phyloP scores from a whole-genome alignment of 2,113 vertebrate species.

The Erinaceus europaeus region DNA sequence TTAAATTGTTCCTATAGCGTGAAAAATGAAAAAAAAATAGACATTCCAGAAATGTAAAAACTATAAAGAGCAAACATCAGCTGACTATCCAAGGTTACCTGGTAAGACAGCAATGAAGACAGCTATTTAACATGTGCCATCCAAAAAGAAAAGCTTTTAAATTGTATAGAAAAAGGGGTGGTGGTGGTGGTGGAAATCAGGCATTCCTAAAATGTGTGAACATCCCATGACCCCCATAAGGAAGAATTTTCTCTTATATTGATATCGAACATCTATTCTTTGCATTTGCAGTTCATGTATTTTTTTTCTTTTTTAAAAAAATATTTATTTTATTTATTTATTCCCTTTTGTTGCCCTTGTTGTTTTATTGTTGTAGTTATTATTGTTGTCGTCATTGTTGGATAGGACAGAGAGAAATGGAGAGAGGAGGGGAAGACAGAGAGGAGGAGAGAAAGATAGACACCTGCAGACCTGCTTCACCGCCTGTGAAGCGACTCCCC shows the following conservation, averaged over 20 bases:
- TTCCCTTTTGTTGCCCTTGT: no score
- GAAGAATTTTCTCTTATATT: background rate
- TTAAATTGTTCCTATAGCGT: conserved; percentile 31
- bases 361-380: no score
- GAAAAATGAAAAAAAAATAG: background rate
- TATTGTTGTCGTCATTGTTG: no score
- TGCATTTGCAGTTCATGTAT: no score
- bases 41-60: conserved; percentile 24
- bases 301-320: no score
- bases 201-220: conserved; percentile 29
- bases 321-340: no score
- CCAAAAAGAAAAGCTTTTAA: conserved; percentile 41
- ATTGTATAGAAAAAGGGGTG: background rate
- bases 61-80: conserved; percentile 25
- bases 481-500: no score
- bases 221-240: background rate
- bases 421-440: no score
- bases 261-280: background rate
- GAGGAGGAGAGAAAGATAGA: no score
- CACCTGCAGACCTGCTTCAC: no score
- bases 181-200: no score
- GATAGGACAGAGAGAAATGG: no score
- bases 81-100: conserved; percentile 34
- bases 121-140: background rate
- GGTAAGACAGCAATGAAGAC: background rate